Evolutionary conservation across 1,140 invertebrate genomes (phyloP).

Genomic region (Psix sp.): DNA sequence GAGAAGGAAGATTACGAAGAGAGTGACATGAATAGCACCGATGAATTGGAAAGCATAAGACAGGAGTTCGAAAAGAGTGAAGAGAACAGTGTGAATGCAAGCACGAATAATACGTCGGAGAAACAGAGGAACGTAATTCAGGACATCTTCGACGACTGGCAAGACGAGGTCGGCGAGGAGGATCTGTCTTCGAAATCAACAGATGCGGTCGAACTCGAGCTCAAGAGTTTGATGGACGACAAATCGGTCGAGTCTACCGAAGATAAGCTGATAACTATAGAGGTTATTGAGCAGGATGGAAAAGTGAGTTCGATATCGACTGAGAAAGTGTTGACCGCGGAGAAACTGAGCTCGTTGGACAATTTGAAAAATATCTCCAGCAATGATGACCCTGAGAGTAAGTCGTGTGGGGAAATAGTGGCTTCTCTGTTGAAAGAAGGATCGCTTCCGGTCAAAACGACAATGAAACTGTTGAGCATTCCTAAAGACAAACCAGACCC

Average conservation of each 20-base stretch:
- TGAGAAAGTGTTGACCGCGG: too few relatives aligned
- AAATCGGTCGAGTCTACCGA: slow-evolving; percentile 50
- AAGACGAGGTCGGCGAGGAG: slow-evolving; percentile 70
- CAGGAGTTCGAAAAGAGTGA: not conserved
- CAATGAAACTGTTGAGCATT: slow-evolving; percentile 30
- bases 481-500: too few relatives aligned
- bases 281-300: slow-evolving; percentile 44
- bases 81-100: not conserved
- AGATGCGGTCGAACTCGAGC: slow-evolving; percentile 71
- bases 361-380: slow-evolving; percentile 6
- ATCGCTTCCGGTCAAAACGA: slow-evolving; percentile 20
- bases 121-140: slow-evolving; percentile 72
- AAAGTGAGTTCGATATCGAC: slow-evolving; percentile 26
- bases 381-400: slow-evolving; percentile 33
- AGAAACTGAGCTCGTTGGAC: slow-evolving; percentile 2
- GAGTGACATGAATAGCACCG: not conserved
- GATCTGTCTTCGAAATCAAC: slow-evolving; percentile 59
- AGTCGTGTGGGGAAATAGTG: slow-evolving; percentile 39
- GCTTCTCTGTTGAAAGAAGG: slow-evolving; percentile 36
- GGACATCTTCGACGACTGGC: slow-evolving; percentile 75
- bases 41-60: not conserved
- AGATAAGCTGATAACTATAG: slow-evolving; percentile 27
- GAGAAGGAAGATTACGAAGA: not conserved
- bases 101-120: too few relatives aligned
- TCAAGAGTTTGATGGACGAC: slow-evolving; percentile 72